phyloP scores from a whole-genome alignment of 2,888 invertebrate genomes.

The Brachylomia viminalis region DNA sequence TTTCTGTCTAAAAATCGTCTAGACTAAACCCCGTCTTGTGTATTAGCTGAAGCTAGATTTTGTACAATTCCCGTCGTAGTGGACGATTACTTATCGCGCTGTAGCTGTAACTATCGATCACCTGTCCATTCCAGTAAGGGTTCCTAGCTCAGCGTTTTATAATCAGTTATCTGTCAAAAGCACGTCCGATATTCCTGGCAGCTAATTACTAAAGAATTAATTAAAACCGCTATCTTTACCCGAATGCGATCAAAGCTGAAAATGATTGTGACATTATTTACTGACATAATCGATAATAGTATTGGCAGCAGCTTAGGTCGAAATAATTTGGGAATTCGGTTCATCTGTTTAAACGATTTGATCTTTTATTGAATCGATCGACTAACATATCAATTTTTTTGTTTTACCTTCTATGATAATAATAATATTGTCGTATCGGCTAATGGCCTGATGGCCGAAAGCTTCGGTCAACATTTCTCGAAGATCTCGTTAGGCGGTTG shows the following conservation, averaged over 20 bases:
- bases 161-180: conserved; percentile 9
- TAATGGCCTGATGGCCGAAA: too few species aligned
- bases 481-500: too few species aligned
- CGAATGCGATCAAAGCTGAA: background rate
- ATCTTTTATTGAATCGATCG: background rate
- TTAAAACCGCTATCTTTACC: background rate
- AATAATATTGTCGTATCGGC: too few species aligned
- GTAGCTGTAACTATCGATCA: conserved; percentile 15
- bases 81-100: background rate
- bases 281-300: background rate
- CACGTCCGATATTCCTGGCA: background rate
- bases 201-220: background rate
- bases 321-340: background rate
- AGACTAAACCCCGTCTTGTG: background rate
- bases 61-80: background rate
- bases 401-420: too few species aligned
- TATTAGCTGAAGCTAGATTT: background rate
- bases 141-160: background rate
- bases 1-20: too few species aligned
- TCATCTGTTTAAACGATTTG: background rate
- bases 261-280: background rate
- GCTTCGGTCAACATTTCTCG: too few species aligned
- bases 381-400: background rate
- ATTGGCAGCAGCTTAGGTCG: too few species aligned
- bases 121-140: conserved; percentile 15